A percentile compares a stretch with the other conserved stretches of the same genome.
phyloP scores from a whole-genome alignment of 2,113 vertebrate species.

The Typhlomys cinereus region DNA sequence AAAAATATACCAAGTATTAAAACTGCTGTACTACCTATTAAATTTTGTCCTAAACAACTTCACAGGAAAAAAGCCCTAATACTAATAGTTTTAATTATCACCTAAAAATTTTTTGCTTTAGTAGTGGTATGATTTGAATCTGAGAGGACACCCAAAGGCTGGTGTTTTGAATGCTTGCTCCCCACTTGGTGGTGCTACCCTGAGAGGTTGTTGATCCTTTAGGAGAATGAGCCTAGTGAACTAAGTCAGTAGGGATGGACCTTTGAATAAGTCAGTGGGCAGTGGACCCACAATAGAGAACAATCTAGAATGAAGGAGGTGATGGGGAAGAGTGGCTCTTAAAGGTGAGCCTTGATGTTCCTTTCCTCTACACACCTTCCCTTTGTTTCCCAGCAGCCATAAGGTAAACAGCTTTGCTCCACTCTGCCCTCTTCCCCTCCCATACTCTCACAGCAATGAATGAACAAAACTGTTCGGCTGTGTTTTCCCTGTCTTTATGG shows the following conservation, averaged over 20 bases:
- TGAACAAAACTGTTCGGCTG: not conserved
- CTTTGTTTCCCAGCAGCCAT: not conserved
- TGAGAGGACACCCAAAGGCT: not conserved
- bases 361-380: not conserved
- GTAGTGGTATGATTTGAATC: not conserved
- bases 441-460: not conserved
- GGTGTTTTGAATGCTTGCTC: not conserved
- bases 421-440: not conserved
- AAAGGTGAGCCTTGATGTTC: not conserved
- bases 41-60: not conserved
- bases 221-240: not conserved
- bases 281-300: no score
- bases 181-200: not conserved
- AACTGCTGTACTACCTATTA: not conserved
- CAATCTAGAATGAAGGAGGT: not conserved
- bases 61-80: not conserved
- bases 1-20: not conserved
- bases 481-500: not conserved
- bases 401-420: not conserved
- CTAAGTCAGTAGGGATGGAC: not conserved
- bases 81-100: constrained; percentile 24
- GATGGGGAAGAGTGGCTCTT: not conserved
- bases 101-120: not conserved
- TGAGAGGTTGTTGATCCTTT: not conserved
- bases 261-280: not conserved